Conservation (phyloP, 2,888 invertebrate genomes). For the Drosophila testacea region DNA sequence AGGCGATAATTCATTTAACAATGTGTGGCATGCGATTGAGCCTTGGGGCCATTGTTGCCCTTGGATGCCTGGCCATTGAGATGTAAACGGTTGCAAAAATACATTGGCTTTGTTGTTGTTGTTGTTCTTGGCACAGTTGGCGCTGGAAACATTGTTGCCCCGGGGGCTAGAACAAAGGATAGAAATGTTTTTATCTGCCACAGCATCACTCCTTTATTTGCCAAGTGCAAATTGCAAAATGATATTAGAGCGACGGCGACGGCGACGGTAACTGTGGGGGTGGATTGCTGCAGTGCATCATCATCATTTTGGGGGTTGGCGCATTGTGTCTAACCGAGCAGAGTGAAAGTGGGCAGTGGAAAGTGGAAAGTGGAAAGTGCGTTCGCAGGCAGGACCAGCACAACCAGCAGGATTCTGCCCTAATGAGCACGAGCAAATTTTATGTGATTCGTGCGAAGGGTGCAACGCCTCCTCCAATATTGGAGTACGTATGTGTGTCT, state of each 20-base stretch:
- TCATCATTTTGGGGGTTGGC: slow-evolving; percentile 57
- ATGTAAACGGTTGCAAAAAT: slow-evolving; percentile 62
- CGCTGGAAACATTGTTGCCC: slow-evolving; percentile 44
- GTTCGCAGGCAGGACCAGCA: slow-evolving; percentile 44
- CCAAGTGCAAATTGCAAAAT: slow-evolving; percentile 83
- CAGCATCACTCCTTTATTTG: slow-evolving; percentile 81
- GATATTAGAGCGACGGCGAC: slow-evolving; percentile 64
- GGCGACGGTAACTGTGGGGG: slow-evolving; percentile 45
- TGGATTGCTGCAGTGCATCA: slow-evolving; percentile 60
- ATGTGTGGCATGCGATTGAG: slow-evolving; percentile 65
- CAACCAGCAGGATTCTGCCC: slow-evolving; percentile 59
- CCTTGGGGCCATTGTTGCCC: slow-evolving; percentile 37
- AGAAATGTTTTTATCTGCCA: slow-evolving; percentile 69
- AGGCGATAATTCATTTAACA: slow-evolving; percentile 80
- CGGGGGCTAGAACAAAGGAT: slow-evolving; percentile 68
- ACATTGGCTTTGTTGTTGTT: slow-evolving; percentile 13
- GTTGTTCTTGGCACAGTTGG: slow-evolving; percentile 4
- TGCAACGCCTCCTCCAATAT: slow-evolving; percentile 58
- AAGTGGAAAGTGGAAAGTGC: slow-evolving; percentile 59
- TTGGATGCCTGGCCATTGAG: slow-evolving; percentile 61
- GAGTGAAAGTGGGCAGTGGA: slow-evolving; percentile 68
- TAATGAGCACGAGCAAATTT: slow-evolving; percentile 79
- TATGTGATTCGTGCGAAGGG: slow-evolving; percentile 76
- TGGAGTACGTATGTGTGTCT: slow-evolving; percentile 10
- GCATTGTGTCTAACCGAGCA: slow-evolving; percentile 44